A percentile compares a stretch with the other conserved stretches of the same genome.
phyloP scores from a whole-genome alignment of 2,113 vertebrate genomes.

The Syngnathus floridae region DNA sequence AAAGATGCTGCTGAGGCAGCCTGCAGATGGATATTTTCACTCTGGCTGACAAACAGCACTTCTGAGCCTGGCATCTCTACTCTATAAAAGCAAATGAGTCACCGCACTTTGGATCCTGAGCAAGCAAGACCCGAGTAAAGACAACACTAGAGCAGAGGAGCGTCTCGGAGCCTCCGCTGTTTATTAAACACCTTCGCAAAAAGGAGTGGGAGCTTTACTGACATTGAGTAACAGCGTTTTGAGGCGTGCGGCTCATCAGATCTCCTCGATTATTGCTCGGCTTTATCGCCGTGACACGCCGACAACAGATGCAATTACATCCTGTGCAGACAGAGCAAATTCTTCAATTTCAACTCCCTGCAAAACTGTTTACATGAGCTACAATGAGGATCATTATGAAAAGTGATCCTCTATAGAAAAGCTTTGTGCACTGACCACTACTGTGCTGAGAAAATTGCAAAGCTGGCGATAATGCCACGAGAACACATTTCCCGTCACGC shows the following conservation, averaged over 20 bases:
- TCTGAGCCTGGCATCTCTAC: constrained; percentile 56
- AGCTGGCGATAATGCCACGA: constrained; percentile 34
- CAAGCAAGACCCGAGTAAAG: constrained; percentile 50
- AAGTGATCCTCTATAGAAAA: constrained; percentile 18
- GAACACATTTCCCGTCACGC: constrained; percentile 39
- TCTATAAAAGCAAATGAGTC: constrained; percentile 58
- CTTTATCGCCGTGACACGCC: constrained; percentile 2
- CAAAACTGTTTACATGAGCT: constrained; percentile 2
- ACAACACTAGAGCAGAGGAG: constrained; percentile 34
- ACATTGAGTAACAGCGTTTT: constrained; percentile 5
- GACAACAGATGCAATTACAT: not conserved
- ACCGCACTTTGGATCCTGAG: constrained; percentile 48
- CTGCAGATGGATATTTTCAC: constrained; percentile 60
- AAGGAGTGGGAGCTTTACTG: constrained; percentile 9
- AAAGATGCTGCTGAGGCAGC: constrained; percentile 56
- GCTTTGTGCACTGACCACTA: constrained; percentile 31
- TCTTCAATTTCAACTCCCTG: not conserved
- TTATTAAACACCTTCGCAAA: constrained; percentile 17
- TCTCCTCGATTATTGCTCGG: constrained; percentile 8
- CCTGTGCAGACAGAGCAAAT: not conserved
- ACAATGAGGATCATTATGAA: constrained; percentile 9
- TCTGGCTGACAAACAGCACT: constrained; percentile 57
- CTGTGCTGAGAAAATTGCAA: constrained; percentile 32
- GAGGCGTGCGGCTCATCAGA: constrained; percentile 8
- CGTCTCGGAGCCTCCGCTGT: not conserved